A percentile compares a stretch with the other conserved stretches of the same genome.
These are phyloP conservation scores for Ciconia stormi DNA, from an alignment of 2,113 vertebrate species.

Conservation along the genomic window DNA sequence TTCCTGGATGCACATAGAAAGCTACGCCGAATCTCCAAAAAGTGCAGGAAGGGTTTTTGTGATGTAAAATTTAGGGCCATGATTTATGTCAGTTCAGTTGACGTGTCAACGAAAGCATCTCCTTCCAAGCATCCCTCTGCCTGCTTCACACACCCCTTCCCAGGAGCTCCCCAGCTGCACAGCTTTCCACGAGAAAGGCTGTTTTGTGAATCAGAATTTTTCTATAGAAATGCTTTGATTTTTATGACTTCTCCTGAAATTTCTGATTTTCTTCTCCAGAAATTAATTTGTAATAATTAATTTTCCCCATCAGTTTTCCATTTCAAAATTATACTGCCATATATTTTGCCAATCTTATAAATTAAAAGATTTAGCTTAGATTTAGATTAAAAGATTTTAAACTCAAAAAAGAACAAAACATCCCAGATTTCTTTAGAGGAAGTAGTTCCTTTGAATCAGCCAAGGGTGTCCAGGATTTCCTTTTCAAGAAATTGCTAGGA, in stretches of 20 bases:
- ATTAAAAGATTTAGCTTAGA: neutral
- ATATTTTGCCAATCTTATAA: neutral
- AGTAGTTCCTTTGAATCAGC: neutral
- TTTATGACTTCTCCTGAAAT: neutral
- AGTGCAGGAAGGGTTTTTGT: neutral
- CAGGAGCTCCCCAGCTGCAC: neutral
- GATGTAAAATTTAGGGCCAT: neutral
- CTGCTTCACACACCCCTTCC: neutral
- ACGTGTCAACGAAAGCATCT: neutral
- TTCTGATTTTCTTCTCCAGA: neutral
- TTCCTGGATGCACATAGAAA: neutral
- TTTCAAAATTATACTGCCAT: neutral
- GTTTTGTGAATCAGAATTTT: neutral
- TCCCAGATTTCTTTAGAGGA: neutral
- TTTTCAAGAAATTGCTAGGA: neutral
- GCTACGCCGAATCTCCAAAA: neutral
- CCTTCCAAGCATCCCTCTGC: neutral
- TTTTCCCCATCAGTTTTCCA: neutral
- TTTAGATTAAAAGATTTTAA: neutral
- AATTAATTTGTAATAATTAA: neutral
- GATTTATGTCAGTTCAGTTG: neutral
- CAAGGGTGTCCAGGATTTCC: neutral
- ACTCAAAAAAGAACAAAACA: neutral
- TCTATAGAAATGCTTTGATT: neutral
- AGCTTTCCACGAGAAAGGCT: neutral